Percentiles rank a stretch among this genome's conserved stretches.
phyloP scores from a whole-genome alignment of 2,797 vertebrate genomes.

The Clamator glandarius region DNA sequence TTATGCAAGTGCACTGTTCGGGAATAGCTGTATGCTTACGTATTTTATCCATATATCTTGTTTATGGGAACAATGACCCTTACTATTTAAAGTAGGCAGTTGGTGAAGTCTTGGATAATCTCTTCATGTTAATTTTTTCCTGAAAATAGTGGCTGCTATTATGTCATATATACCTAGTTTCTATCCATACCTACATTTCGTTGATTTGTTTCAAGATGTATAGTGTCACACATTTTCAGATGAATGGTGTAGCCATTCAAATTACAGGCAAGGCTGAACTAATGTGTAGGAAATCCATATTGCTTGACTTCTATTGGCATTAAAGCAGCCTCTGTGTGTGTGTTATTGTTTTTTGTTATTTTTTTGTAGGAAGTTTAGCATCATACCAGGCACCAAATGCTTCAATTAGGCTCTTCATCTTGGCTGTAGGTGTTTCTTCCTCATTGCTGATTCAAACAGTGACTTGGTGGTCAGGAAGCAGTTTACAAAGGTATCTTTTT shows the following conservation, averaged over 20 bases:
- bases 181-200: neutral
- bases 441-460: conserved; percentile 74
- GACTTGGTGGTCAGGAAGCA: conserved; percentile 78
- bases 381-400: conserved; percentile 73
- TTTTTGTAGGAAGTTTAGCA: conserved; percentile 68
- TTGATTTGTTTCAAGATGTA: neutral
- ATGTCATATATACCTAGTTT: neutral
- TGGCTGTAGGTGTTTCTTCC: conserved; percentile 73
- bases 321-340: neutral
- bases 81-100: neutral
- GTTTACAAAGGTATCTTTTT: conserved; percentile 74
- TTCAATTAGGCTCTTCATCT: conserved; percentile 56
- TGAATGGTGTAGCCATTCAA: neutral
- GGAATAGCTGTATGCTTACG: neutral
- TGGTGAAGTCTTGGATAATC: neutral
- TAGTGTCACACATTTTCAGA: neutral
- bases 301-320: neutral
- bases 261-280: neutral
- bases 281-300: neutral
- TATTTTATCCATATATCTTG: neutral
- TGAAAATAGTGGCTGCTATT: neutral
- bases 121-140: neutral
- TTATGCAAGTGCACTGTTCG: neutral
- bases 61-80: neutral
- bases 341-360: neutral